Base-by-base conservation (phyloP, 2,888 invertebrate genomes). In the Rapana venosa region DNA sequence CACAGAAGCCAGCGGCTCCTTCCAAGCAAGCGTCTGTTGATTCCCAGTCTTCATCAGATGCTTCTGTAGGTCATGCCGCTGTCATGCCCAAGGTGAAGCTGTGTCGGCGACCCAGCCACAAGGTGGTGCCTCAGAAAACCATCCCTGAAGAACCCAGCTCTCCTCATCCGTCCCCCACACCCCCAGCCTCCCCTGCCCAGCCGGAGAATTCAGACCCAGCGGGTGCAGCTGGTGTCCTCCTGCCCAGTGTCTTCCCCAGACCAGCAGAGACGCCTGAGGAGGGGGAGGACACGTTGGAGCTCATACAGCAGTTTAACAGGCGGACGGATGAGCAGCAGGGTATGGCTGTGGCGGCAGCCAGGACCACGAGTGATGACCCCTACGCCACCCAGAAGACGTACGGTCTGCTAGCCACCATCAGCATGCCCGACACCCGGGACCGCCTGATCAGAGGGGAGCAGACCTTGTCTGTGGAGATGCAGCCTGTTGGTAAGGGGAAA, bases 381-480 rank as follows among this genome's bases (percentile, higher is more conserved):
- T 90, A 88, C 87, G 91, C 88, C 22, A 92, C 92, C 0, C 87
- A 90, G 90, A 89, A 77, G 56, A 92, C 90, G 0, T 92, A 92
- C 90, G 92, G 92, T 13, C 70, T 36, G n/a, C 26, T 13, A 30
- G 88, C 61, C 17, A 89, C 66, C 70, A 74, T 89, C 81, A 93
- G 93, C 90, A 85, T 94, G 89, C 94, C 93, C 5, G 90, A 92
- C 22, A 91, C 90, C 4, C 90, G 90, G 36, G 85, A 90, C 0
- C 79, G 86, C 22, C 56, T 88, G 0, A 85, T 84, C 32, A 91
- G 89, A 17, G 90, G 87, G n/a, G 87, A 88, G 15, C 93, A 93
- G 89, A 92, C 90, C 58, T 70, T 91, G 22, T 93, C 93, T 20
- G 90, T 92, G 56, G 91, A 90, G 22, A 92, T 90, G 56, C 90